Evolutionary conservation across 2,113 vertebrate species (phyloP), one percentile per base, ranked within the genome.

Genomic region (Redunca redunca): DNA sequence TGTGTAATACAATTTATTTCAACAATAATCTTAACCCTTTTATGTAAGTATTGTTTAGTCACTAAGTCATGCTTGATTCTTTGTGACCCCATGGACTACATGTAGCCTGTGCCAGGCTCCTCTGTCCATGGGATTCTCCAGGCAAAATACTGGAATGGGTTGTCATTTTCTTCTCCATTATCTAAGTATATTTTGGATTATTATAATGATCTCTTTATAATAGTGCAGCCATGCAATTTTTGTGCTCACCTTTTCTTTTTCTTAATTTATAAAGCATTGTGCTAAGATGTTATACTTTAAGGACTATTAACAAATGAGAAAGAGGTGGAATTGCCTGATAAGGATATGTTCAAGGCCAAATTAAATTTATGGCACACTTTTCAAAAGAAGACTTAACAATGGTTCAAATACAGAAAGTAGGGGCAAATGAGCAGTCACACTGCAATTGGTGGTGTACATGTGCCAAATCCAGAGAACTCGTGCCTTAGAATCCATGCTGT

Each of bases 261-360:
- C 84, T 60, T n/a, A 33, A 30, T 78, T 89, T 86, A 57, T 7
- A 85, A 60, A 84, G 30, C 5, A 57, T 3, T 55, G 5, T 53
- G 17, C 33, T n/a, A 85, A 90, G 25, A 83, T 19, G 13, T 90
- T 77, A 55, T 78, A 78, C 25, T 90, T 80, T 81, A 85, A 93
- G n/a, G 53, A 48, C 88, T 67, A 9, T 43, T 58, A 91, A 19
- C 64, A 93, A 93, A 93, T 93, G 33, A 96, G 43, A 91, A 78
- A 97, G 53, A 71, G 40, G 67, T 30, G 3, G 33, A 53, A 16
- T 55, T 95, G 33, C 91, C 21, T 95, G 30, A 40, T 26, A 88
- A 60, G 33, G 7, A 30, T 52, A 5, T 17, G 15, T 71, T 96
- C 23, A 81, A 82, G 36, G 43, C 30, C 80, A 95, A 95, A 53